These are phyloP conservation scores for Eubasilissa regina DNA, from an alignment of 1,140 invertebrate species.

Conservation along the genomic window DNA sequence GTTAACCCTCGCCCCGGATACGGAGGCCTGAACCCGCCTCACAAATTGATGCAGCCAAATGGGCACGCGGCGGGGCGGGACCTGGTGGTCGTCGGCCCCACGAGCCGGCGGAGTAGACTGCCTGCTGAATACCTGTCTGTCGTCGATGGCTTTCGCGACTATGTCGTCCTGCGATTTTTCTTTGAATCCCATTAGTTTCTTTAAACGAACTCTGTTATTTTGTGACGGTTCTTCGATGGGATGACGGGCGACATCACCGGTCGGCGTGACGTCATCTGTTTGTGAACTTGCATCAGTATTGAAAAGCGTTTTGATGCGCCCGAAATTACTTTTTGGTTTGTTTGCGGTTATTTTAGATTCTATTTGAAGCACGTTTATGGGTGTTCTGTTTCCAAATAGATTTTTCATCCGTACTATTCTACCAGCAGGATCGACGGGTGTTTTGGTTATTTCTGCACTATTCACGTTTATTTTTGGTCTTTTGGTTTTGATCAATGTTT, in stretches of 20 bases:
- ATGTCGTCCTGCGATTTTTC: slow-evolving; percentile 15
- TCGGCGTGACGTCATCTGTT: slow-evolving; percentile 29
- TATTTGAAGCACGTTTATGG: slow-evolving; percentile 8
- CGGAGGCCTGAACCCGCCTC: slow-evolving; percentile 39
- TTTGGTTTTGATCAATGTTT: slow-evolving; percentile 48
- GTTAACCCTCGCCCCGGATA: slow-evolving; percentile 50
- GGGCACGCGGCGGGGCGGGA: slow-evolving; percentile 12
- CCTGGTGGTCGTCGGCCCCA: slow-evolving; percentile 5
- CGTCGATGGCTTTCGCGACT: slow-evolving; percentile 37
- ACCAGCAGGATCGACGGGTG: slow-evolving; percentile 17
- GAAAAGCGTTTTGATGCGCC: slow-evolving; percentile 44
- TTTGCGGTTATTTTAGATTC: slow-evolving; percentile 1
- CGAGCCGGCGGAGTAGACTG: slow-evolving; percentile 49
- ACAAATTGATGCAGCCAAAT: slow-evolving; percentile 25
- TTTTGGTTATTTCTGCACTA: not conserved
- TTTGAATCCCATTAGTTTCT: slow-evolving; percentile 37
- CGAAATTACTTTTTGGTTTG: slow-evolving; percentile 9
- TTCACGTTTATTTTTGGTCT: slow-evolving; percentile 15
- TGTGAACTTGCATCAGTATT: slow-evolving; percentile 45
- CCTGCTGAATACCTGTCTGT: slow-evolving; percentile 56
- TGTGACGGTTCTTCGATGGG: not conserved
- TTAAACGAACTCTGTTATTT: slow-evolving; percentile 28
- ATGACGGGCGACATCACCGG: slow-evolving; percentile 17
- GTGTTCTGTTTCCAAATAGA: slow-evolving; percentile 44
- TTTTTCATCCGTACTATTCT: slow-evolving; percentile 53